Evolutionary conservation across 2,888 invertebrate genomes (phyloP).

Genomic region (Mellilla xanthometata): DNA sequence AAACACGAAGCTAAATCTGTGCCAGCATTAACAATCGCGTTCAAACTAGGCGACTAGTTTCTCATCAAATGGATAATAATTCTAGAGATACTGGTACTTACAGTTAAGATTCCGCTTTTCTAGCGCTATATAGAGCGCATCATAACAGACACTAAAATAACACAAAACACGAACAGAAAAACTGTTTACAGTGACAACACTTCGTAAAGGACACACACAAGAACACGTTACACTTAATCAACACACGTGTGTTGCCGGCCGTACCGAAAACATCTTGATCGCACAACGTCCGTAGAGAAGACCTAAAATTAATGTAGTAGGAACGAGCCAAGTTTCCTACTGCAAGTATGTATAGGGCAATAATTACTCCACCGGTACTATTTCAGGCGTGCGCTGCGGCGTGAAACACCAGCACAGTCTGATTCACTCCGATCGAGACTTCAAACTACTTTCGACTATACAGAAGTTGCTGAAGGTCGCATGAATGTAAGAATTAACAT

Average conservation of each 20-base stretch:
- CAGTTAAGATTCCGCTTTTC: constrained; percentile 4
- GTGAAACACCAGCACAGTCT: constrained; percentile 65
- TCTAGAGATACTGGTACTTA: constrained; percentile 12
- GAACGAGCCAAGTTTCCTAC: constrained; percentile 55
- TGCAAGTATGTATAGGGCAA: constrained; percentile 49
- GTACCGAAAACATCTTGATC: constrained; percentile 14
- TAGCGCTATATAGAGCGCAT: not conserved
- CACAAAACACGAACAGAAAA: constrained; percentile 23
- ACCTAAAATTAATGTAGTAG: constrained; percentile 42
- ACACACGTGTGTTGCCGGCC: constrained; percentile 19
- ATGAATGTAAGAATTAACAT: constrained; percentile 31
- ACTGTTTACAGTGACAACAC: constrained; percentile 35
- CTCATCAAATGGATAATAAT: constrained; percentile 6
- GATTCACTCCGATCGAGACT: constrained; percentile 63
- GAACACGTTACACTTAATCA: constrained; percentile 16
- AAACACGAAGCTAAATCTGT: constrained; percentile 9
- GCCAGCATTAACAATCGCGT: constrained; percentile 9
- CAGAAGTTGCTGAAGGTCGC: constrained; percentile 63
- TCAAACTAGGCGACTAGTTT: constrained; percentile 4
- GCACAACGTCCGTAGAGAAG: constrained; percentile 21
- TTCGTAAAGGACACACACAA: constrained; percentile 22
- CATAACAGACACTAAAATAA: constrained; percentile 10
- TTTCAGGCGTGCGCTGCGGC: constrained; percentile 67
- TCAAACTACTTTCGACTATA: constrained; percentile 69
- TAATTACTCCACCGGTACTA: constrained; percentile 67